Percentiles rank a stretch among this genome's conserved stretches.
These are phyloP conservation scores for Pachycephala philippinensis DNA, from an alignment of 2,113 vertebrate genomes.

Conservation along the genomic window DNA sequence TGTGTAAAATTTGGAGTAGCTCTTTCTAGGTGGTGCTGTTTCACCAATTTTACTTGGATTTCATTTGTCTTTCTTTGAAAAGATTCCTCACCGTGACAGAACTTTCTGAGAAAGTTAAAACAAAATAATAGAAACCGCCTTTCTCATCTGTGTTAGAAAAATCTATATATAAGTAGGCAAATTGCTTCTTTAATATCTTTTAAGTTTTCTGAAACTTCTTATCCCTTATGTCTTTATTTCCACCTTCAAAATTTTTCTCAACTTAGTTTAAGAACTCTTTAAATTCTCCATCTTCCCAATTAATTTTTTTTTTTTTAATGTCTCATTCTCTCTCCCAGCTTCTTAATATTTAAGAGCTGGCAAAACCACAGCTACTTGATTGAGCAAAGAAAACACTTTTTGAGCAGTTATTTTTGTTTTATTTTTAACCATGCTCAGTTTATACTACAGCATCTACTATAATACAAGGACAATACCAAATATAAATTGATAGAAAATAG, in stretches of 20 bases:
- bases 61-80: background rate
- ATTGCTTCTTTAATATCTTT: background rate
- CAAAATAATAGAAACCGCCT: background rate
- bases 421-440: background rate
- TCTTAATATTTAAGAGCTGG: background rate
- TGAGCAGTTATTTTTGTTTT: fast-evolving
- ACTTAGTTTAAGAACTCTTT: background rate
- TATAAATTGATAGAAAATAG: background rate
- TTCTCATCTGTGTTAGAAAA: background rate
- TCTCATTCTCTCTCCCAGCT: background rate
- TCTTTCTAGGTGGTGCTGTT: background rate
- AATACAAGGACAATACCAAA: background rate
- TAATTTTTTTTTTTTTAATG: background rate
- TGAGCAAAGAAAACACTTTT: background rate
- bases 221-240: background rate
- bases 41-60: background rate
- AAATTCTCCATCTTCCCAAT: background rate
- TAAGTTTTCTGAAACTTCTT: background rate
- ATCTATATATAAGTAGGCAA: background rate
- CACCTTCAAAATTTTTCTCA: background rate
- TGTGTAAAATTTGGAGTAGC: background rate
- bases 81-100: background rate
- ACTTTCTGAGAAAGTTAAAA: background rate
- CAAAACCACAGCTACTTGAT: background rate
- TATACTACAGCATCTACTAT: background rate